Evolutionary conservation across 2,888 invertebrate species (phyloP).

Genomic region (Crossocerus cetratus): DNA sequence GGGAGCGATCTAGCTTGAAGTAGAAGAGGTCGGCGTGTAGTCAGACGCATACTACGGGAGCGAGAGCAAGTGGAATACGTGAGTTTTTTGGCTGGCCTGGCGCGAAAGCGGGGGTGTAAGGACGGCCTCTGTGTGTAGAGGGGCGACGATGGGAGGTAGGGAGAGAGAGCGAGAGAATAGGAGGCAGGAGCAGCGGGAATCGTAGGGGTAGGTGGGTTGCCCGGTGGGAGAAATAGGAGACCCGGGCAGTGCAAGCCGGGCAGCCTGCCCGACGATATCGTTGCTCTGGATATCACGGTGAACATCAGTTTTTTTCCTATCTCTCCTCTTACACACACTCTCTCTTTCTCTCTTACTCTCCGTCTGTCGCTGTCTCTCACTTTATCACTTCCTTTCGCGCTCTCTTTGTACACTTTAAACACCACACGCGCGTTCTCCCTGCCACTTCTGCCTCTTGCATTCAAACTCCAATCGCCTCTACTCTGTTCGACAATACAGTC

Average conservation of each 20-base stretch:
- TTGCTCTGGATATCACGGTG: constrained; percentile 49
- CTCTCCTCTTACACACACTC: constrained; percentile 1
- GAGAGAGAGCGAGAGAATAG: constrained; percentile 28
- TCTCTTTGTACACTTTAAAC: background rate
- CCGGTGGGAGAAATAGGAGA: constrained; percentile 72
- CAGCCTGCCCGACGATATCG: constrained; percentile 73
- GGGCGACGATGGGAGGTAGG: constrained; percentile 28
- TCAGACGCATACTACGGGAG: constrained; percentile 4
- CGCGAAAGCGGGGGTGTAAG: constrained; percentile 37
- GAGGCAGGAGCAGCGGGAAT: constrained; percentile 52
- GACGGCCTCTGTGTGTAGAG: constrained; percentile 23
- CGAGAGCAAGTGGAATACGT: constrained; percentile 42
- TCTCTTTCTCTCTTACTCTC: background rate
- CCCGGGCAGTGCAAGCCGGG: constrained; percentile 77
- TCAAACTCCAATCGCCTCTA: background rate
- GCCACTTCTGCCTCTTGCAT: background rate
- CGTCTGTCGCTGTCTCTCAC: background rate
- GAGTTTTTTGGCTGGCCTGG: constrained; percentile 58
- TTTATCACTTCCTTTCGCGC: background rate
- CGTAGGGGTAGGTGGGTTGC: constrained; percentile 49
- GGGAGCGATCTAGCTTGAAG: background rate
- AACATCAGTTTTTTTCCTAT: constrained; percentile 19
- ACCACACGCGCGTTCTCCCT: background rate
- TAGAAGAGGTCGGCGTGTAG: constrained; percentile 11
- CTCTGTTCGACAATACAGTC: no score